phyloP scores from a whole-genome alignment of 1,140 invertebrate species.

The Procambarus virginalis region DNA sequence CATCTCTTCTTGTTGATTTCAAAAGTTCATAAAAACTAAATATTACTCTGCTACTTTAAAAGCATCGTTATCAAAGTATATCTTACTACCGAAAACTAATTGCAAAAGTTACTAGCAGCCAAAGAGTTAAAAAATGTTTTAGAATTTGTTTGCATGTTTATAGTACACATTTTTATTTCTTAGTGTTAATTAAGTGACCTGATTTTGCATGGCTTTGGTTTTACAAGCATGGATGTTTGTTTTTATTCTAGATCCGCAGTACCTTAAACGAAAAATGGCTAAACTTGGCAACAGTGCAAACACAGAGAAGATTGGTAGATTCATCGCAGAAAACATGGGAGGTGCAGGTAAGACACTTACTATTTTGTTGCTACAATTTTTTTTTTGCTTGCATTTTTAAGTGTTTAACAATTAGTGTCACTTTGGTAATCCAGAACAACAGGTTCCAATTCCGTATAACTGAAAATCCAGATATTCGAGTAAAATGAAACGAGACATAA shows the following conservation, averaged over 20 bases:
- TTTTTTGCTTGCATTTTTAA: not conserved
- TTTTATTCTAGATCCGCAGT: constrained; percentile 64
- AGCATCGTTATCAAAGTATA: no score
- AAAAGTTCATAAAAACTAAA: no score
- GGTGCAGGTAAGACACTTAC: not conserved
- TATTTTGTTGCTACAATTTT: no score
- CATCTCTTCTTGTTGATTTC: no score
- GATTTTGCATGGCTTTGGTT: constrained; percentile 33
- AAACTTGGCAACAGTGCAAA: constrained; percentile 59
- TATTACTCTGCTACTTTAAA: no score
- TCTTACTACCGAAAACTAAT: no score
- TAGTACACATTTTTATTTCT: not conserved
- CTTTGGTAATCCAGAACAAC: not conserved
- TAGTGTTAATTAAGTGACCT: not conserved
- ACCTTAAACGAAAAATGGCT: constrained; percentile 67
- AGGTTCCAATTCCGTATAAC: no score
- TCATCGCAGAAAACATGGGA: constrained; percentile 65
- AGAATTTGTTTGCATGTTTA: constrained; percentile 22
- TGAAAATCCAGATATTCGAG: no score
- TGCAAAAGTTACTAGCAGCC: no score
- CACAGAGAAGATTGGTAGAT: constrained; percentile 64
- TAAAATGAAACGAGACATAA: no score
- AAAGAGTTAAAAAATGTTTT: not conserved
- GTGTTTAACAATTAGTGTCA: not conserved
- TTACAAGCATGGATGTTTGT: constrained; percentile 54